These are phyloP conservation scores for Chrysolina americana DNA, from an alignment of 2,888 invertebrate genomes.

Conservation along the genomic window DNA sequence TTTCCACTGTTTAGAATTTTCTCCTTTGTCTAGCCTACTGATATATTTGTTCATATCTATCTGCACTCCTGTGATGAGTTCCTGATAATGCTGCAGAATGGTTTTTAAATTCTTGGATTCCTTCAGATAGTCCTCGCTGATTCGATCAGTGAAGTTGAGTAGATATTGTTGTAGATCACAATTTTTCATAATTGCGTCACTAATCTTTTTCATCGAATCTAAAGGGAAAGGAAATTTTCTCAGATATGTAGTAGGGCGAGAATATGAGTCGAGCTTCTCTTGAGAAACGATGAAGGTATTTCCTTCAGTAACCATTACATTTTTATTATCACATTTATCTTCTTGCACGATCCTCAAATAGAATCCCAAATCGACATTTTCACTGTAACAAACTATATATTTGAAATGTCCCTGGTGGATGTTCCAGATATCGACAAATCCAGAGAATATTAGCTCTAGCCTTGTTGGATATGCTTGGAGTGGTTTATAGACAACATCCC, in stretches of 20 bases:
- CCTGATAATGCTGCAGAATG: conserved; percentile 31
- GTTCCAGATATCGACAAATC: conserved; percentile 39
- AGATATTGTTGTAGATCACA: conserved; percentile 30
- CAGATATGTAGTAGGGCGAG: not conserved
- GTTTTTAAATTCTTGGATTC: conserved; percentile 29
- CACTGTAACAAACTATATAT: conserved; percentile 33
- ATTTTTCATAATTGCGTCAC: conserved; percentile 32
- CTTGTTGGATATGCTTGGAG: conserved; percentile 28
- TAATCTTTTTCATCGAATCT: conserved; percentile 26
- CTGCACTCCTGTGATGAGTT: conserved; percentile 21
- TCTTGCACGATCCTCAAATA: conserved; percentile 22
- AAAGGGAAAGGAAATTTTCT: conserved; percentile 18
- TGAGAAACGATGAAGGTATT: conserved; percentile 33
- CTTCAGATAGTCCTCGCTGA: conserved; percentile 20
- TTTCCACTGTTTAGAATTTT: not conserved
- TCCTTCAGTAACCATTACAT: conserved; percentile 32
- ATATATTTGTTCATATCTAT: conserved; percentile 11
- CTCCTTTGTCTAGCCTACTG: not conserved
- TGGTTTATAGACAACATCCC: conserved; percentile 30
- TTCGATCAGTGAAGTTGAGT: conserved; percentile 20
- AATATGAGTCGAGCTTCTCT: conserved; percentile 6
- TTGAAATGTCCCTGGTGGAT: conserved; percentile 17
- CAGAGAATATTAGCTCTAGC: conserved; percentile 32
- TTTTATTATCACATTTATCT: conserved; percentile 30
- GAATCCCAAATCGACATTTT: conserved; percentile 24